Base-by-base conservation (phyloP, 2,797 vertebrate species). In the Halcyon badia region DNA sequence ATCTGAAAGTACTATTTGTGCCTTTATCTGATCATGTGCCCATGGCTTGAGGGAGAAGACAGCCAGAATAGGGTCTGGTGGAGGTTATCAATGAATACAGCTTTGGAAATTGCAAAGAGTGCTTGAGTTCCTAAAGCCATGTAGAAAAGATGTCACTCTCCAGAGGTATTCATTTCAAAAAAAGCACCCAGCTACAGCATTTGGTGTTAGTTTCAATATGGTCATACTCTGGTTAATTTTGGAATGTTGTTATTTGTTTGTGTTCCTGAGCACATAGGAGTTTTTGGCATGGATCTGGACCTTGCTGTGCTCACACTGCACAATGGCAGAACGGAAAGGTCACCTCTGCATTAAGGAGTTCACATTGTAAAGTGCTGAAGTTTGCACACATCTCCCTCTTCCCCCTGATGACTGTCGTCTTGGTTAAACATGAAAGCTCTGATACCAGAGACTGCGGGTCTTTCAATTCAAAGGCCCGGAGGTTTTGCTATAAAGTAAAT, bases 371-470 rank as follows among this genome's bases (percentile, higher is more conserved):
- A 44, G 57, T 84, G 66, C 35, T 86, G 26, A 80, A 60, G 56
- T 94, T 88, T 84, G 64, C 64, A 46, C 7, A 6, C 26, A 69
- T 42, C 64, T 31, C 5, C 5, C 12, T 46, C 20, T 72, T 86
- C 10, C 18, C 48, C 37, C 26, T 49, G 54, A 90, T 73, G 48
- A 57, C 37, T 64, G 7, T 80, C 25, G 21, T 51, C 31, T 60
- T 77, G 68, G 68, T 92, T 91, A 94, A 94, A 89, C 48, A 58
- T 19, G 26, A 94, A 42, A 66, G 35, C 71, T 92, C 60, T 68
- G 33, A 84, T 89, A 79, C 87, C 83, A 92, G 89, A 96, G 80
- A 57, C 48, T 56, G 73, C 82, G 90, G 48, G 75, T 70, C 60
- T 94, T 94, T 77, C 42, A 49, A 49, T 54, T 88, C 83, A 84